Evolutionary conservation across 2,113 vertebrate genomes (phyloP).

Genomic region (Grammomys dolichurus): DNA sequence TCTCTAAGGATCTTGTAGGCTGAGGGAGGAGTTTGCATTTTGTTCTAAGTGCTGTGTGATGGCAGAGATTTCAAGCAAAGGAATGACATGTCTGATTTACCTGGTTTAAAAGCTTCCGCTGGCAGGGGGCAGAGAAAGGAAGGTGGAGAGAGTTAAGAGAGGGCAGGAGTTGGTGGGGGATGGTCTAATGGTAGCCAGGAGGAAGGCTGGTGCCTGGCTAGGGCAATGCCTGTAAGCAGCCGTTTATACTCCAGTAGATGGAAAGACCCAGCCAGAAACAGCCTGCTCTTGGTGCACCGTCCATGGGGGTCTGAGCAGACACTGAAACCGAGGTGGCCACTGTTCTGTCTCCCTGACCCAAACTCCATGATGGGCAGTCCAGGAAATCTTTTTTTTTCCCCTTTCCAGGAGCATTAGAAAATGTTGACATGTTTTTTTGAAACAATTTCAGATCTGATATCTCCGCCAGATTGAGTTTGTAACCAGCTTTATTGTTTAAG

Average conservation of each 20-base stretch:
- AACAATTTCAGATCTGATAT: conserved; percentile 93
- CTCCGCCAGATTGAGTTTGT: conserved; percentile 91
- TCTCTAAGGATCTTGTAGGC: not conserved
- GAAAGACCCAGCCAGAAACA: not conserved
- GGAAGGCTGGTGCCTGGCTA: not conserved
- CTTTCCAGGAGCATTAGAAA: conserved; percentile 88
- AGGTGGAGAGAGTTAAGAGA: conserved; percentile 44
- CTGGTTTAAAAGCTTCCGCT: conserved; percentile 74
- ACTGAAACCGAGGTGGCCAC: not conserved
- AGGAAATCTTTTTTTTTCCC: conserved; percentile 84
- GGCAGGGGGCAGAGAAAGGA: conserved; percentile 8
- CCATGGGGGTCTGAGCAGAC: not conserved
- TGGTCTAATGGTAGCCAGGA: not conserved
- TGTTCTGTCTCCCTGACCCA: not conserved
- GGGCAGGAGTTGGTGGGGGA: not conserved
- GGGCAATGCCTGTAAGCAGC: not conserved
- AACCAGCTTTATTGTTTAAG: conserved; percentile 93
- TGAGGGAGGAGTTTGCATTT: conserved; percentile 51
- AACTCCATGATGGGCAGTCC: conserved; percentile 77
- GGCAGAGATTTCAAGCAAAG: conserved; percentile 67
- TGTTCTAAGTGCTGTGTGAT: conserved; percentile 65
- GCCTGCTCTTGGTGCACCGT: not conserved
- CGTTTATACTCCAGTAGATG: not conserved
- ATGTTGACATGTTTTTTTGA: conserved; percentile 88
- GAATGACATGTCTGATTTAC: conserved; percentile 67